These are phyloP conservation scores for Syndactyla subalaris DNA, from an alignment of 2,797 vertebrate species.

Conservation along the genomic window DNA sequence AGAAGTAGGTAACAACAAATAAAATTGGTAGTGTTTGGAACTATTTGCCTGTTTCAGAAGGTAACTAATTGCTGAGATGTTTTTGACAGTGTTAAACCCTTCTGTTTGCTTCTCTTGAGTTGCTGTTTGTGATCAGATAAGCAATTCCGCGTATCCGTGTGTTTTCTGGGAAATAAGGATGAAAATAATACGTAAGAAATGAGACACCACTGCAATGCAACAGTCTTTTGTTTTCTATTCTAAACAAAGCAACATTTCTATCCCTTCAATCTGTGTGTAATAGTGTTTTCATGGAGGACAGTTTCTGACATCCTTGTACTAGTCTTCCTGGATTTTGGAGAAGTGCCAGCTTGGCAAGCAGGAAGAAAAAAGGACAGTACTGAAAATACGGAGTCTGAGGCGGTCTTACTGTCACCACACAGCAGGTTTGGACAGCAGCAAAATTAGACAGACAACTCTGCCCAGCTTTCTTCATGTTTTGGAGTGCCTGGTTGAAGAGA, in stretches of 20 bases:
- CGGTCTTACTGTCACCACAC: conserved; percentile 23
- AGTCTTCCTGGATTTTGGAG: conserved; percentile 29
- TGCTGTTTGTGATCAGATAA: conserved; percentile 54
- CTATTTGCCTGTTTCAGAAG: background rate
- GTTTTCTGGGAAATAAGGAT: conserved; percentile 21
- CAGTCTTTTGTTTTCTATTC: background rate
- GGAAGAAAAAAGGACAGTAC: conserved; percentile 53
- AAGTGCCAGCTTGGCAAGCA: conserved; percentile 40
- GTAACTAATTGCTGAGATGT: background rate
- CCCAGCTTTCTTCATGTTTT: background rate
- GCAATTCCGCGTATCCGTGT: background rate
- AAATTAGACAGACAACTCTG: conserved; percentile 22
- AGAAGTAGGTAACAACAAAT: background rate
- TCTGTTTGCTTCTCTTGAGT: conserved; percentile 2
- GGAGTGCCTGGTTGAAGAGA: background rate
- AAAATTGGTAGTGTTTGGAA: background rate
- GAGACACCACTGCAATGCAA: background rate
- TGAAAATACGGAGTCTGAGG: conserved; percentile 55
- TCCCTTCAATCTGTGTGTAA: background rate
- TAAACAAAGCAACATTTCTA: background rate
- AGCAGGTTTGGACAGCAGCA: conserved; percentile 54
- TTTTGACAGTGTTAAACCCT: background rate
- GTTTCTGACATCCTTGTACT: conserved; percentile 22
- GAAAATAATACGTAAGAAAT: background rate
- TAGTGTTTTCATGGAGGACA: background rate